These are phyloP conservation scores for Chloroceryle aenea DNA, from an alignment of 2,113 vertebrate genomes.

Conservation along the genomic window DNA sequence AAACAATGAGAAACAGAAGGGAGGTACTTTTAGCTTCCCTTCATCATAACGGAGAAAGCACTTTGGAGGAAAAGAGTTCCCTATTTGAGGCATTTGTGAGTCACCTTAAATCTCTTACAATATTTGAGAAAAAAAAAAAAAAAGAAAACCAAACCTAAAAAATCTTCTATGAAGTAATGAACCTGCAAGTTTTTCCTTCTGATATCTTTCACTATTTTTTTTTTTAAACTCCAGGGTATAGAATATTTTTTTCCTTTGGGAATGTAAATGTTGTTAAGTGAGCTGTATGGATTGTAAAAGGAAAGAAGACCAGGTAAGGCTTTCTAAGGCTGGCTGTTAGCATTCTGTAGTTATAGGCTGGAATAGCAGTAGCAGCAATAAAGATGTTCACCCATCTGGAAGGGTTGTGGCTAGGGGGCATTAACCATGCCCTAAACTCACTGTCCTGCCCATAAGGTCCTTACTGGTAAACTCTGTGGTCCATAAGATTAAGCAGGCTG, in stretches of 20 bases:
- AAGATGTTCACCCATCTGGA: background rate
- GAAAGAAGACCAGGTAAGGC: background rate
- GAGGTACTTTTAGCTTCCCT: background rate
- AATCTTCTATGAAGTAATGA: background rate
- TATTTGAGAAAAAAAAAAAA: conserved; percentile 29
- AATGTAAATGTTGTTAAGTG: background rate
- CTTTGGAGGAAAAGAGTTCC: conserved; percentile 5
- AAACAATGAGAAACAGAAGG: conserved; percentile 33
- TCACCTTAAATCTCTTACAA: conserved; percentile 20
- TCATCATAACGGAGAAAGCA: background rate
- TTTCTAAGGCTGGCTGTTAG: background rate
- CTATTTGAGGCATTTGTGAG: conserved; percentile 31
- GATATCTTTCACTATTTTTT: background rate
- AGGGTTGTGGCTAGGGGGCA: background rate
- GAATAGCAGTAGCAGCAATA: background rate
- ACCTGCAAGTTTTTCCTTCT: background rate
- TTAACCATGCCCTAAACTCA: background rate
- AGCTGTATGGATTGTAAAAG: background rate
- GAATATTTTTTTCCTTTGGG: background rate
- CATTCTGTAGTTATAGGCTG: background rate
- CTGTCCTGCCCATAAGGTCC: background rate
- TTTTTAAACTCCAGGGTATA: background rate
- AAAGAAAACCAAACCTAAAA: background rate
- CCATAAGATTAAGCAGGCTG: background rate
- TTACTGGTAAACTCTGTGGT: background rate